Conservation (phyloP, 1,140 invertebrate genomes). For the Drosophila eugracilis region DNA sequence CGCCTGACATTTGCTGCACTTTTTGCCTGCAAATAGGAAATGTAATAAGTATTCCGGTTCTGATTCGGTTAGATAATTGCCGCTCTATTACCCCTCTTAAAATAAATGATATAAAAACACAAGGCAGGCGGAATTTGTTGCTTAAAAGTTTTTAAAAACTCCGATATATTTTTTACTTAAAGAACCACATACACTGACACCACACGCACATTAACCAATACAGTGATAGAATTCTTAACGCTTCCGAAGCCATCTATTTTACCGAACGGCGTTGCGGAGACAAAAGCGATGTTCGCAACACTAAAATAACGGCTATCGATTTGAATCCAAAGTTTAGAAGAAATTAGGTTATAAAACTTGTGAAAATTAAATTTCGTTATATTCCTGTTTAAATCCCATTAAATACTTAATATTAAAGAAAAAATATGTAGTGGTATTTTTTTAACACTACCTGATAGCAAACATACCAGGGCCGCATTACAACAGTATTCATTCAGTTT, state of each 20-base stretch:
- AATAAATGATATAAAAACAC: constrained; percentile 77
- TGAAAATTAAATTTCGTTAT: neutral
- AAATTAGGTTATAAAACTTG: too few species aligned
- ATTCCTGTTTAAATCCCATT: too few species aligned
- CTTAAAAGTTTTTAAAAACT: constrained; percentile 66
- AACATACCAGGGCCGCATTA: constrained; percentile 6
- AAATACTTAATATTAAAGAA: too few species aligned
- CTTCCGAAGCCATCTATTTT: constrained; percentile 43
- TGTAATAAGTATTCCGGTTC: constrained; percentile 13
- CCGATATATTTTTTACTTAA: constrained; percentile 71
- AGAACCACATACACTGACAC: constrained; percentile 66
- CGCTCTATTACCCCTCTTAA: constrained; percentile 42
- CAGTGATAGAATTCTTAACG: constrained; percentile 51
- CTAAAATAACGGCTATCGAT: constrained; percentile 15
- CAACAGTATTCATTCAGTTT: too few species aligned
- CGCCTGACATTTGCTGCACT: constrained; percentile 81
- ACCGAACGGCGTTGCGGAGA: constrained; percentile 36
- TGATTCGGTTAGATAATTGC: neutral
- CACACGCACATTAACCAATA: constrained; percentile 59
- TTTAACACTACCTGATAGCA: neutral
- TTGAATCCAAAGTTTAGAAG: neutral
- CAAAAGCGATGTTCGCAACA: constrained; percentile 5
- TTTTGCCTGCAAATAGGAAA: constrained; percentile 62
- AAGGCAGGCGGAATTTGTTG: constrained; percentile 62
- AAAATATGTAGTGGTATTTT: too few species aligned